These are phyloP conservation scores for Diorhabda elongata DNA, from an alignment of 1,140 invertebrate genomes.

Conservation along the genomic window DNA sequence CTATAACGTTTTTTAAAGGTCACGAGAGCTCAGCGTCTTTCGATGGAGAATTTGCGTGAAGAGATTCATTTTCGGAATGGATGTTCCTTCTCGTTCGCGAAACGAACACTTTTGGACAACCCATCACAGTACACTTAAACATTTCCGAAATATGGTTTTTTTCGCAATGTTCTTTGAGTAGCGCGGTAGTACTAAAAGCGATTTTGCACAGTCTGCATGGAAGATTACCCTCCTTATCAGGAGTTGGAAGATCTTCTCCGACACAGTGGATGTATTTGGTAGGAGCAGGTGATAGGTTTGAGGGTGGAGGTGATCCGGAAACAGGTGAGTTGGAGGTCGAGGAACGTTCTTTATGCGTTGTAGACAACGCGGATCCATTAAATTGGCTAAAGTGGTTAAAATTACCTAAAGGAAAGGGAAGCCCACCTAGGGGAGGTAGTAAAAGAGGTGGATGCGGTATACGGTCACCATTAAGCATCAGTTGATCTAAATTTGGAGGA, in stretches of 20 bases:
- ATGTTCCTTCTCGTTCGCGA: slow-evolving; percentile 69
- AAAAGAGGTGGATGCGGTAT: slow-evolving; percentile 51
- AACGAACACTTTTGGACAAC: slow-evolving; percentile 78
- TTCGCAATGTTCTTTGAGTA: slow-evolving; percentile 65
- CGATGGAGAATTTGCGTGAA: slow-evolving; percentile 43
- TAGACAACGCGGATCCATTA: slow-evolving; percentile 42
- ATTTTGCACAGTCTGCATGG: slow-evolving; percentile 64
- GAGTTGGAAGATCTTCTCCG: slow-evolving; percentile 55
- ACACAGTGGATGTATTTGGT: slow-evolving; percentile 48
- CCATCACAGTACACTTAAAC: slow-evolving; percentile 73
- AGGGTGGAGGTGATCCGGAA: slow-evolving; percentile 37
- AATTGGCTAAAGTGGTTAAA: slow-evolving; percentile 46
- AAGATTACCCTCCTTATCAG: slow-evolving; percentile 59
- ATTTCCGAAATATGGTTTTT: slow-evolving; percentile 66
- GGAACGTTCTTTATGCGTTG: slow-evolving; percentile 41
- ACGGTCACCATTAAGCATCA: slow-evolving; percentile 49
- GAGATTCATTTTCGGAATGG: slow-evolving; percentile 59
- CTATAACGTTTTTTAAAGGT: slow-evolving; percentile 38
- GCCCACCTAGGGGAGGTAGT: slow-evolving; percentile 46
- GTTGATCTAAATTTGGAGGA: slow-evolving; percentile 44
- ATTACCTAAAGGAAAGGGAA: slow-evolving; percentile 48
- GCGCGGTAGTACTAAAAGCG: slow-evolving; percentile 55
- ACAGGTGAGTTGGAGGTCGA: slow-evolving; percentile 47
- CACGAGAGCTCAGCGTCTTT: slow-evolving; percentile 43
- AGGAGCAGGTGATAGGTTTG: slow-evolving; percentile 31